Evolutionary conservation across 2,888 invertebrate species (phyloP).

Genomic region (Orchesellides sinensis): DNA sequence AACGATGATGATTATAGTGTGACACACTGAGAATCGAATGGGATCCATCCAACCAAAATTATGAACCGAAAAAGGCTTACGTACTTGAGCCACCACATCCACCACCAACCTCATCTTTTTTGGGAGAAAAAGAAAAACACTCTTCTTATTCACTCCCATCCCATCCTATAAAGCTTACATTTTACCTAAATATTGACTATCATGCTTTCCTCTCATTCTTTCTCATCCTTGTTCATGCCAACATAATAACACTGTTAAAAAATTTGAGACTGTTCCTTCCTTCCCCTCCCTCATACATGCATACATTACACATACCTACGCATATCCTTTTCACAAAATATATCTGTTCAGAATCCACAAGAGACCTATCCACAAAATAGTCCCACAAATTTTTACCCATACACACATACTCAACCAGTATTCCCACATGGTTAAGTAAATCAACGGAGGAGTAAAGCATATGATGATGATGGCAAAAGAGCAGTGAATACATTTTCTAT

Average conservation of each 20-base stretch:
- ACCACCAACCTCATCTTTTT: not conserved
- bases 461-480: not conserved
- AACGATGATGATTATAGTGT: constrained; percentile 6
- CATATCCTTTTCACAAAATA: not conserved
- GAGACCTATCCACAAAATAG: constrained; percentile 58
- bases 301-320: not conserved
- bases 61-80: not conserved
- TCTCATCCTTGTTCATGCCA: constrained; percentile 48
- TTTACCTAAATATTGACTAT: constrained; percentile 3
- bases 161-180: constrained; percentile 2
- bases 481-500: constrained; percentile 22
- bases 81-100: not conserved
- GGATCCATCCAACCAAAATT: not conserved
- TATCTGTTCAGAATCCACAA: constrained; percentile 42
- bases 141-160: not conserved
- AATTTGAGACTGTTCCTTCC: constrained; percentile 27
- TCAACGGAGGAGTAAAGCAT: not conserved
- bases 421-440: constrained; percentile 13
- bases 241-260: no score
- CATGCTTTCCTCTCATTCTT: not conserved
- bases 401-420: no score
- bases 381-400: constrained; percentile 37
- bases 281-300: not conserved
- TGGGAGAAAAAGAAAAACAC: constrained; percentile 10
- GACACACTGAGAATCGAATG: constrained; percentile 18